phyloP scores from a whole-genome alignment of 1,140 invertebrate species.

The Aphelenchoides fujianensis region DNA sequence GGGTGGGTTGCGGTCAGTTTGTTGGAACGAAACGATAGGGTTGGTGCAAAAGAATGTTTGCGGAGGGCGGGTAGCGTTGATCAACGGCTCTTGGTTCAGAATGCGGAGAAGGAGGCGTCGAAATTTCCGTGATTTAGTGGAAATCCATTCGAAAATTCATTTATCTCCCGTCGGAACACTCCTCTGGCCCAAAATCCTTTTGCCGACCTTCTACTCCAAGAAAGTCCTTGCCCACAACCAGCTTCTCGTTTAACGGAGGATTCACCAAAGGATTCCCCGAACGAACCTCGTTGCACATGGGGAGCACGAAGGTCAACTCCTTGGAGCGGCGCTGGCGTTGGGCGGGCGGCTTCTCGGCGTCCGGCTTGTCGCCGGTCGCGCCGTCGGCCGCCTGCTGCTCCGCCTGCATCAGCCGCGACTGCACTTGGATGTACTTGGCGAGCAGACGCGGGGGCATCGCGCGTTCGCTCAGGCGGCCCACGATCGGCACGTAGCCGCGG shows the following conservation, averaged over 20 bases:
- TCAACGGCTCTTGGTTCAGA: too few species aligned
- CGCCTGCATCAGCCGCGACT: not conserved
- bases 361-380: not conserved
- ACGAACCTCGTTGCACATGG: not conserved
- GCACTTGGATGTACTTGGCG: not conserved
- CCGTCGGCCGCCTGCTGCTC: not conserved
- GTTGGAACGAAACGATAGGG: too few species aligned
- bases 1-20: too few species aligned
- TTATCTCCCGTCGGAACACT: not conserved
- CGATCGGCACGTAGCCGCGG: not conserved
- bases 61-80: too few species aligned
- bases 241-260: not conserved
- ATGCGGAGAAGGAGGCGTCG: too few species aligned
- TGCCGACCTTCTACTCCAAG: not conserved
- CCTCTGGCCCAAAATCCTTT: not conserved
- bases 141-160: not conserved
- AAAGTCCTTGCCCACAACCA: not conserved
- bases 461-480: not conserved
- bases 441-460: not conserved
- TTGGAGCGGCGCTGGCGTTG: not conserved
- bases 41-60: too few species aligned
- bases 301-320: constrained; percentile 9
- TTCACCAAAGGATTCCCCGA: not conserved
- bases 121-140: too few species aligned
- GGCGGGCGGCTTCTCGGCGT: not conserved